phyloP scores from a whole-genome alignment of 2,797 vertebrate genomes.

The Aphelocoma californica region DNA sequence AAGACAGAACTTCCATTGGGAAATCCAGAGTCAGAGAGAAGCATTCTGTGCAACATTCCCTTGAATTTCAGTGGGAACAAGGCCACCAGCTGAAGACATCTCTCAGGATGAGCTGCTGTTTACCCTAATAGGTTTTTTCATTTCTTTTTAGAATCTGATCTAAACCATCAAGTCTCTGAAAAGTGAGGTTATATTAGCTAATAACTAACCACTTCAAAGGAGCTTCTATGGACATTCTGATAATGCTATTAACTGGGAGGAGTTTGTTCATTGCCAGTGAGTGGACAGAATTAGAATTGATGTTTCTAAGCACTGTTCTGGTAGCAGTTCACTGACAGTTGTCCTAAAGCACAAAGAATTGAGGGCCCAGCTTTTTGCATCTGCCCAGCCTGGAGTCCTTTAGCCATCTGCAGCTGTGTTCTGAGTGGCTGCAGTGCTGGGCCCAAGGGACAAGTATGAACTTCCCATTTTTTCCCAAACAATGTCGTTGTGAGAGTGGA shows the following conservation, averaged over 20 bases:
- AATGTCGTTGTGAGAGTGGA: not conserved
- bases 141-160: not conserved
- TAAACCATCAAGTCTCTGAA: not conserved
- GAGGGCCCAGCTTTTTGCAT: not conserved
- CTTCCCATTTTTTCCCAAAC: not conserved
- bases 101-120: not conserved
- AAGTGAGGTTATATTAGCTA: not conserved
- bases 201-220: not conserved
- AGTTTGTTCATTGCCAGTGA: not conserved
- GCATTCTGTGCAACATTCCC: not conserved
- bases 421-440: not conserved
- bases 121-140: not conserved
- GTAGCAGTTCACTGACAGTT: not conserved
- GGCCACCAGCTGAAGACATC: not conserved
- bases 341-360: not conserved
- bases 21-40: not conserved
- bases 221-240: not conserved
- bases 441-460: not conserved
- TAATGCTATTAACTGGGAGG: not conserved
- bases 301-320: not conserved
- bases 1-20: not conserved
- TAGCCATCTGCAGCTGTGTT: not conserved
- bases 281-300: not conserved
- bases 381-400: not conserved
- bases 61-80: not conserved